Percentiles rank a stretch among this genome's conserved stretches.
These are phyloP conservation scores for Scaptomyza parva DNA, from an alignment of 2,888 invertebrate genomes.

Conservation along the genomic window DNA sequence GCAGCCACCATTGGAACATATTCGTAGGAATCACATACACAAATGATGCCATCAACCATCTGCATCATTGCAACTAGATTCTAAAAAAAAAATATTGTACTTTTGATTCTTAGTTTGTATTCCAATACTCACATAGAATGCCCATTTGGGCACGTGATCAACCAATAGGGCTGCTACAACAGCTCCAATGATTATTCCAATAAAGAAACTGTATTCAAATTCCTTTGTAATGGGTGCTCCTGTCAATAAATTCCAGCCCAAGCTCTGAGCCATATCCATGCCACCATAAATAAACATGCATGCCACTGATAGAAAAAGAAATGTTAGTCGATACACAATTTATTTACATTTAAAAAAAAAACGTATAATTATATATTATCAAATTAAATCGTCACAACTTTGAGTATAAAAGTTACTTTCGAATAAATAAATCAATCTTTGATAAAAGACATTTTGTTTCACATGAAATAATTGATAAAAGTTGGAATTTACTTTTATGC, in stretches of 20 bases:
- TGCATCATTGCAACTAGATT: constrained; percentile 54
- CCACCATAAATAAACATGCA: constrained; percentile 65
- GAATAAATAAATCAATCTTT: background rate
- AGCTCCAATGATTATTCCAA: constrained; percentile 76
- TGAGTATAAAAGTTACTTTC: background rate
- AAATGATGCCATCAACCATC: constrained; percentile 70
- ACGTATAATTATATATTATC: too few species aligned
- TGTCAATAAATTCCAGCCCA: constrained; percentile 61
- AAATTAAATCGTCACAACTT: too few species aligned
- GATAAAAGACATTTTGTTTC: background rate
- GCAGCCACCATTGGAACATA: constrained; percentile 62
- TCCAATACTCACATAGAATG: constrained; percentile 64
- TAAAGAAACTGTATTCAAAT: constrained; percentile 75
- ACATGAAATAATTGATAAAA: background rate
- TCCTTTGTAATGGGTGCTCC: constrained; percentile 24
- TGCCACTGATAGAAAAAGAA: constrained; percentile 38
- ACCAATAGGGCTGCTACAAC: constrained; percentile 53
- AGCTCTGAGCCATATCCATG: constrained; percentile 72
- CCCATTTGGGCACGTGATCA: constrained; percentile 50
- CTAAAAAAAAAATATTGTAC: constrained; percentile 3
- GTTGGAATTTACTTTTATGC: background rate
- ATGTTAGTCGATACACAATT: background rate
- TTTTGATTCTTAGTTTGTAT: background rate
- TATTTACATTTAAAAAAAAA: background rate
- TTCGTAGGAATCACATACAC: constrained; percentile 59